Evolutionary conservation across 2,113 vertebrate species (phyloP).

Genomic region (Aphyosemion australe): DNA sequence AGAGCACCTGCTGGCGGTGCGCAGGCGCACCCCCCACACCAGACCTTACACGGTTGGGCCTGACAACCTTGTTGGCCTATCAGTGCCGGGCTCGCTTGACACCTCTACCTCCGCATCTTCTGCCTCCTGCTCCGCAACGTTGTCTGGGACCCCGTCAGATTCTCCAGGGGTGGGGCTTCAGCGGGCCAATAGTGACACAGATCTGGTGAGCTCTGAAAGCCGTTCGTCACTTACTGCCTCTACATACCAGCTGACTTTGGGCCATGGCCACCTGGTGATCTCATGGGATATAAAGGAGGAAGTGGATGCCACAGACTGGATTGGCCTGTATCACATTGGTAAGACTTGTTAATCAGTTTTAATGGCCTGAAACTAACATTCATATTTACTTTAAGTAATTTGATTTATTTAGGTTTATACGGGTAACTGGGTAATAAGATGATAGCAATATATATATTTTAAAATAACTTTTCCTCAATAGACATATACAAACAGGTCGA

Average conservation of each 20-base stretch:
- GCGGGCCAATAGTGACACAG: slow-evolving; percentile 95
- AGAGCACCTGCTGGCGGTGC: slow-evolving; percentile 90
- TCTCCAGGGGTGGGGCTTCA: slow-evolving; percentile 80
- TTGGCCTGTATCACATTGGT: slow-evolving; percentile 98
- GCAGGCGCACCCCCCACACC: slow-evolving; percentile 86
- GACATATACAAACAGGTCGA: too few species aligned
- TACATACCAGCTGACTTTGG: slow-evolving; percentile 90
- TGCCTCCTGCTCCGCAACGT: slow-evolving; percentile 55
- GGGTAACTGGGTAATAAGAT: too few species aligned
- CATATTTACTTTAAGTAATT: too few species aligned
- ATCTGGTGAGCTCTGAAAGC: slow-evolving; percentile 94
- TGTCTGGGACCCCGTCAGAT: slow-evolving; percentile 38
- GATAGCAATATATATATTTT: too few species aligned
- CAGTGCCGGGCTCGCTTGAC: slow-evolving; percentile 71
- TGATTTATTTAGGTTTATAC: too few species aligned
- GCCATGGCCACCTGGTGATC: slow-evolving; percentile 93
- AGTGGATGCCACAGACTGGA: slow-evolving; percentile 98
- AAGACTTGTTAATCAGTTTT: slow-evolving; percentile 57
- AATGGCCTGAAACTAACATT: neutral
- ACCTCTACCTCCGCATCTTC: neutral
- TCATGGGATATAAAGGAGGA: slow-evolving; percentile 99
- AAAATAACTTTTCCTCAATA: too few species aligned
- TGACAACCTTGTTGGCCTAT: slow-evolving; percentile 88
- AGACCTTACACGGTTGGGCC: slow-evolving; percentile 89
- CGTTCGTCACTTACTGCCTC: slow-evolving; percentile 95